phyloP scores from a whole-genome alignment of 2,797 vertebrate species.

The Nothura maculosa region DNA sequence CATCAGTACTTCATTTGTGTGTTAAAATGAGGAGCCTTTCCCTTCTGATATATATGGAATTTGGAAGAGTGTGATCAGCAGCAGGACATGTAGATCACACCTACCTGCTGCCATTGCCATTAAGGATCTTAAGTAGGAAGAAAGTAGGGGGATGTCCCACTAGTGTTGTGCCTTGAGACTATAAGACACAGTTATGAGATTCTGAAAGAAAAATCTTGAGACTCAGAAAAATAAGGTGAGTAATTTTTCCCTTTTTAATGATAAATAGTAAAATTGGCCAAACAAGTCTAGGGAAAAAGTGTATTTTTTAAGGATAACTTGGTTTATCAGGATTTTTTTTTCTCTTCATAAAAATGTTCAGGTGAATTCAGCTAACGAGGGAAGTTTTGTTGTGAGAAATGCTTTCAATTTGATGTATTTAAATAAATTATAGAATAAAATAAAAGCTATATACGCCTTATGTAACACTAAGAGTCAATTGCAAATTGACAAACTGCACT shows the following conservation, averaged over 20 bases:
- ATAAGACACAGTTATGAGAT: neutral
- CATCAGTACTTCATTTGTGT: neutral
- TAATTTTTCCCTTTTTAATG: neutral
- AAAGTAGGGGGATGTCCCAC: neutral
- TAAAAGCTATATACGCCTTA: neutral
- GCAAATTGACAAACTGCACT: neutral
- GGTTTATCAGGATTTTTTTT: neutral
- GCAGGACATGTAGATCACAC: neutral
- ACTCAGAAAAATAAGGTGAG: slow-evolving; percentile 43
- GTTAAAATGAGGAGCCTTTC: neutral
- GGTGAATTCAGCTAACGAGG: neutral
- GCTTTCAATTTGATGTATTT: neutral
- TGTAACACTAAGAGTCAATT: neutral
- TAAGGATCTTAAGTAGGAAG: slow-evolving; percentile 28
- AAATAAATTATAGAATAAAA: neutral
- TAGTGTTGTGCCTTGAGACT: neutral
- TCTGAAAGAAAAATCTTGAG: neutral
- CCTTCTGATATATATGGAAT: neutral
- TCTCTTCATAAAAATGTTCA: neutral
- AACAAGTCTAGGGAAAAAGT: neutral
- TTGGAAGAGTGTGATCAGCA: neutral
- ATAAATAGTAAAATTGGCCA: neutral
- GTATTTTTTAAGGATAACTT: neutral
- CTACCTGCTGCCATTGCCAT: slow-evolving; percentile 55
- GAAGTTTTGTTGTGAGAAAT: neutral